Base-by-base conservation (phyloP, 2,797 vertebrate species). In the Coregonus ussuriensis region DNA sequence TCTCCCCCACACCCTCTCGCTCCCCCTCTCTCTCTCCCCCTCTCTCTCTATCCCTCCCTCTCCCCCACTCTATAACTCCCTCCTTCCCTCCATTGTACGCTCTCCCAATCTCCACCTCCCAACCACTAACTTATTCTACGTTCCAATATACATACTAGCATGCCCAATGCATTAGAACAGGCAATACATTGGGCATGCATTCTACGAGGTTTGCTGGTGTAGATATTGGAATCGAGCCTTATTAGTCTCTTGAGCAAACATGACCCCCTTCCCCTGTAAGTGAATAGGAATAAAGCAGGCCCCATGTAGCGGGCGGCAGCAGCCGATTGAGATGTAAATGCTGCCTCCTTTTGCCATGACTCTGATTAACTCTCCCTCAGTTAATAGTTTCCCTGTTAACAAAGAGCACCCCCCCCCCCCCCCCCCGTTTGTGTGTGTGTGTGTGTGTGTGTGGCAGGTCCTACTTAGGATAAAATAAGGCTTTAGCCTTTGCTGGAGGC, bases 271-370 rank as follows among this genome's bases (percentile, higher is more conserved):
- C 89, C 90, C 91, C 6, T n/a, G 15, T 92, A 91, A 91, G 88
- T 92, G 88, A 93, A 92, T 18, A 6, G 54, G 54, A 59, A 59
- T n/a, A n/a, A 59, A n/a, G 54, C 54, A n/a, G 54, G 16, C 54
- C 54, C 52, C 54, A 59, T 59, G 54, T 67, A 51, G 47, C 16
- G 41, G 94, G 88, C 88, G 93, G 89, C 91, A 84, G 83, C 85
- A 83, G 89, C 84, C 85, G 82, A 95, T 95, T 96, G 94, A 95
- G 92, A 96, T 96, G 95, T 92, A 95, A 96, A 96, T 95, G 77
- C 41, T 18, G 79, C 83, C 79, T 91, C 93, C 94, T 94, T 68
- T 94, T 89, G 91, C 91, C 90, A 91, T 92, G 94, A 95, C 94
- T 95, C 95, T 89, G 93, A 95, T 95, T 93, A 95, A 95, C 94